Conservation (phyloP, 2,888 invertebrate species). For the Pandemis corylana region DNA sequence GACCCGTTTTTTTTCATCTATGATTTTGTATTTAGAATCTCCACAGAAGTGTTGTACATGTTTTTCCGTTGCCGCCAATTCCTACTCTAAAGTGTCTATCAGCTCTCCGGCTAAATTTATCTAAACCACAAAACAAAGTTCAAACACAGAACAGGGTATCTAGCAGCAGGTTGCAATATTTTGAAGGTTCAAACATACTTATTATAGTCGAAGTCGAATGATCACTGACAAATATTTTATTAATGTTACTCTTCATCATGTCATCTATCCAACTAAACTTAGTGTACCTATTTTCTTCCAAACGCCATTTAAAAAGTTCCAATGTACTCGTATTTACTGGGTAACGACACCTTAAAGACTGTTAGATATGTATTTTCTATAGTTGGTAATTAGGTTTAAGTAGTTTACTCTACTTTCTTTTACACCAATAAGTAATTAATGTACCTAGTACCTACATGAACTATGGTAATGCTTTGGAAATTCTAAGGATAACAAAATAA, state of each 20-base stretch:
- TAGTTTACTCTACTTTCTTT: slow-evolving; percentile 16
- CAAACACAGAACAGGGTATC: slow-evolving; percentile 29
- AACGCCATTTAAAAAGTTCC: slow-evolving; percentile 8
- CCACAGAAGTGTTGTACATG: too few species aligned
- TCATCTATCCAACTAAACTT: slow-evolving; percentile 5
- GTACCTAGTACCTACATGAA: slow-evolving; percentile 23
- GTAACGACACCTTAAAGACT: slow-evolving; percentile 24
- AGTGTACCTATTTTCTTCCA: slow-evolving; percentile 10
- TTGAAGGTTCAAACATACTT: background rate
- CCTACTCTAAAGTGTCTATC: too few species aligned
- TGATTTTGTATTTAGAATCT: too few species aligned
- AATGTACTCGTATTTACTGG: background rate
- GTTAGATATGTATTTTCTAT: background rate
- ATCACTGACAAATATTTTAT: background rate
- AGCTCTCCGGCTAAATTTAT: background rate
- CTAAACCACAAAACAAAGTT: slow-evolving; percentile 31
- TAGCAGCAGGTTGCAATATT: background rate
- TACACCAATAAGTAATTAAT: slow-evolving; percentile 13
- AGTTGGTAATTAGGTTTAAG: too few species aligned
- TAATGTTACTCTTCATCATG: slow-evolving; percentile 6
- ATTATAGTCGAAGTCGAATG: background rate
- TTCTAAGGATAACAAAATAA: slow-evolving; percentile 60
- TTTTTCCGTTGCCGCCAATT: too few species aligned
- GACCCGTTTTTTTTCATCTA: too few species aligned
- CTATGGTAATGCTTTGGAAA: slow-evolving; percentile 52